phyloP scores from a whole-genome alignment of 2,797 vertebrate species.

The Phalloptychus januarius region DNA sequence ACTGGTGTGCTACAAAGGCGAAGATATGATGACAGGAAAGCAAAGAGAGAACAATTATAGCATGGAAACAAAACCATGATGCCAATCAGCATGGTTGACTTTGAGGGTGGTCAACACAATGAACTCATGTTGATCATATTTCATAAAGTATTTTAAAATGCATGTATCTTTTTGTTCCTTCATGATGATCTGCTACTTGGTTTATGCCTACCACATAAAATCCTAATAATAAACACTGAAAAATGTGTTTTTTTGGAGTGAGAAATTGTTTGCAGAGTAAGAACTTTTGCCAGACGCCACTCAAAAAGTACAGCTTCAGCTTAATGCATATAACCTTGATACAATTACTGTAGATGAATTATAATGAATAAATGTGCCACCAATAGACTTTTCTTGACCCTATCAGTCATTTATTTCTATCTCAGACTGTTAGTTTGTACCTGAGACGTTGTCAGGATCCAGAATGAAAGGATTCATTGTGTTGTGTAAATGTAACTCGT shows the following conservation, averaged over 20 bases:
- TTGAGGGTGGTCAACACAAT: no score
- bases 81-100: no score
- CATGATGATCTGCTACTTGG: no score
- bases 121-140: no score
- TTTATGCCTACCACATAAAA: no score
- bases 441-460: not conserved
- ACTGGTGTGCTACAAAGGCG: no score
- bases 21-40: no score
- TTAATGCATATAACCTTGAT: not conserved
- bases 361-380: not conserved
- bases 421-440: not conserved
- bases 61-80: no score
- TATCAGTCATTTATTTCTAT: not conserved
- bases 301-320: not conserved
- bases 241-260: not conserved
- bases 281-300: not conserved
- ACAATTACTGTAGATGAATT: not conserved
- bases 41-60: no score
- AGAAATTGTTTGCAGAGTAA: not conserved
- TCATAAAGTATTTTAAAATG: no score
- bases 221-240: no score
- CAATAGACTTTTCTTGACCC: not conserved
- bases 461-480: constrained; percentile 51
- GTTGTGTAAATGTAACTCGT: not conserved
- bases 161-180: no score